Conservation (phyloP, 1,140 invertebrate genomes). For the Cydia amplana region DNA sequence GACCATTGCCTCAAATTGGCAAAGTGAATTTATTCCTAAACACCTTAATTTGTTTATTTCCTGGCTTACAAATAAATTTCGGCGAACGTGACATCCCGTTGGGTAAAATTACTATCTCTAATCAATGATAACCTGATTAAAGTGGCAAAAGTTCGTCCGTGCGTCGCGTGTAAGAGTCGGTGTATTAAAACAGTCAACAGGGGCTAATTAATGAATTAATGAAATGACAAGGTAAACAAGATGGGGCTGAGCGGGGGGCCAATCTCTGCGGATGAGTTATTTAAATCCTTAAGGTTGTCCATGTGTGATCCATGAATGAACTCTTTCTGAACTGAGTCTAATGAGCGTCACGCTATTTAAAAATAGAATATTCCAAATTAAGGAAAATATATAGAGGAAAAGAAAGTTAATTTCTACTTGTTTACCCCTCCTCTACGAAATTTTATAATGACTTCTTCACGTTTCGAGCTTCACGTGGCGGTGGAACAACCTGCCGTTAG, state of each 20-base stretch:
- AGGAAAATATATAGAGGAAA: not conserved
- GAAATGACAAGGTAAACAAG: slow-evolving; percentile 54
- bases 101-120: slow-evolving; percentile 41
- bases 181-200: slow-evolving; percentile 55
- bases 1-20: not conserved
- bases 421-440: too few relatives aligned
- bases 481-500: too few relatives aligned
- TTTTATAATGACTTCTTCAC: too few relatives aligned
- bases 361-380: too few relatives aligned
- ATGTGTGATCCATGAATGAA: not conserved
- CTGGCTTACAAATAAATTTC: slow-evolving; percentile 1
- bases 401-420: too few relatives aligned
- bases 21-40: slow-evolving; percentile 2
- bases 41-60: slow-evolving; percentile 37
- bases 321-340: not conserved
- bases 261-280: not conserved
- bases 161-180: slow-evolving; percentile 46
- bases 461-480: too few relatives aligned
- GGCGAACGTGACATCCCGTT: slow-evolving; percentile 6
- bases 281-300: not conserved
- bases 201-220: slow-evolving; percentile 57
- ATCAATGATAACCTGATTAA: slow-evolving; percentile 49
- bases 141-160: slow-evolving; percentile 52
- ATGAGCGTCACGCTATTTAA: too few relatives aligned
- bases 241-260: slow-evolving; percentile 43